Base-by-base conservation (phyloP, 1,140 invertebrate species). In the Semibalanus balanoides region DNA sequence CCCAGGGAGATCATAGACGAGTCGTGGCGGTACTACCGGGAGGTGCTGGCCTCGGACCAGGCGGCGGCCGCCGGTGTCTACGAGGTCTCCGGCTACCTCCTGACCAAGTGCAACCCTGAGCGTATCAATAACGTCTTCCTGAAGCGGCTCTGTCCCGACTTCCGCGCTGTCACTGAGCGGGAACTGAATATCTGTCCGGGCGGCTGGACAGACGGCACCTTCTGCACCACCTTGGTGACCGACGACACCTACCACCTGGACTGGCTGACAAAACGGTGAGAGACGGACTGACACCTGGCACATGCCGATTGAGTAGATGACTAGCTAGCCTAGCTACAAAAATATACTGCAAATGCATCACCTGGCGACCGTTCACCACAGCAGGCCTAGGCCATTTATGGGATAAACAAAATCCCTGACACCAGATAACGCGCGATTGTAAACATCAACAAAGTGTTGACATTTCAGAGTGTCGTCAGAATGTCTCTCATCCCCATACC, bases 191-290 rank as follows among this genome's bases (percentile, higher is more conserved):
- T 91, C 0, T 90, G 90, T 78, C 88, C 89, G 0, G 88, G 88
- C n/a, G 85, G 87, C 69, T 93, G 90, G 89, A 93, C 93, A 82
- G 93, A 91, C 80, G 94, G 94, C 14, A 88, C 89, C 0, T 94
- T 88, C 82, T 92, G 89, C 78, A 89, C 88, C 31, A 94, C 93
- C 3, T 82, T 94, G 72, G 83, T 94, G 40, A 90, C 90, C 0
- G 90, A 93, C 79, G 89, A 89, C 70, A 85, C 85, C 28, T 82
- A 86, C 1, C 93, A 91, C 83, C 83, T 95, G 73, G 92, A 92
- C 0, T 95, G 92, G 90, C 87, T 88, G 17, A 87, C 86, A 76
- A 83, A 87, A 74, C 88, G 86, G 89, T 90, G 79, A 40, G 35
- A n/a, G n/a, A n/a, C n/a, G n/a, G n/a, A n/a, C n/a, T n/a, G n/a